A percentile compares a stretch with the other conserved stretches of the same genome.
phyloP scores from a whole-genome alignment of 2,888 invertebrate species.

The Lithodes maja region DNA sequence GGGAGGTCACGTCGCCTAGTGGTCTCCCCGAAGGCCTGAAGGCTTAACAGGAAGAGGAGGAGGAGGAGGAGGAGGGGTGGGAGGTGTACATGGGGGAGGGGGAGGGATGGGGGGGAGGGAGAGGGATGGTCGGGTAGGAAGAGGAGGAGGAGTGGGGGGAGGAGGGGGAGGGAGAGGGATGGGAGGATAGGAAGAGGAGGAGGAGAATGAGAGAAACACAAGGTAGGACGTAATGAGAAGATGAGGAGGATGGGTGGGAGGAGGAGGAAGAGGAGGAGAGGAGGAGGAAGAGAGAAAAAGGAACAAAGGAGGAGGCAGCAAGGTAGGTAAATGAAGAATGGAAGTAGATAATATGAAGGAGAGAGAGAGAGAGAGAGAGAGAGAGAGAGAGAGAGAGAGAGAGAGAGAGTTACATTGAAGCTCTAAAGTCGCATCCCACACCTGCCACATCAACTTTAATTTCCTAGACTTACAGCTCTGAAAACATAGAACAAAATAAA shows the following conservation, averaged over 20 bases:
- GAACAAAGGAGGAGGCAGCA: slow-evolving; percentile 23
- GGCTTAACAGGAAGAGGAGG: not conserved
- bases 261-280: slow-evolving; percentile 52
- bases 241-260: slow-evolving; percentile 46
- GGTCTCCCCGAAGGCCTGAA: not conserved
- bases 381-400: not conserved
- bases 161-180: not conserved
- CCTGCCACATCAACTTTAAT: too few relatives aligned
- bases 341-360: not conserved
- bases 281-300: slow-evolving; percentile 40
- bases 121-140: not conserved
- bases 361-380: slow-evolving; percentile 1
- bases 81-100: not conserved
- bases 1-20: not conserved
- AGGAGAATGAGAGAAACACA: not conserved
- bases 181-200: not conserved
- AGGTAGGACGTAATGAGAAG: too few relatives aligned
- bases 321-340: not conserved
- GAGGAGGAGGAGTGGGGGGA: not conserved
- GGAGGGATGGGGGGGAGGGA: not conserved
- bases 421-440: too few relatives aligned
- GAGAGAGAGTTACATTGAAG: slow-evolving; percentile 10
- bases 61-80: not conserved
- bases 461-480: too few relatives aligned
- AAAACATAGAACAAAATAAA: too few relatives aligned